phyloP scores from a whole-genome alignment of 2,797 vertebrate genomes.

The Calcarius lapponicus region DNA sequence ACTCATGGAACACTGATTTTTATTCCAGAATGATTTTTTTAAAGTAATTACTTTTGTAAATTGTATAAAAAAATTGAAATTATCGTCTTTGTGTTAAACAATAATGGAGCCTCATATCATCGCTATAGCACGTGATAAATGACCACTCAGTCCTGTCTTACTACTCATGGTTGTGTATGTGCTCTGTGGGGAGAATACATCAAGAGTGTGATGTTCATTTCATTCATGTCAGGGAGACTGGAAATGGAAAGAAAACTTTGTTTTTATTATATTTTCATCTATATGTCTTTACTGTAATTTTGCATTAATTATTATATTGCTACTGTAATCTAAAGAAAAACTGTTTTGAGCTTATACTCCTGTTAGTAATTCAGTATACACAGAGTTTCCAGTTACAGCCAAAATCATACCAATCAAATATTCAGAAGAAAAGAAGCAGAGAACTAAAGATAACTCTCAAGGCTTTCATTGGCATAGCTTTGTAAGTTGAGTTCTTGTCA shows the following conservation, averaged over 20 bases:
- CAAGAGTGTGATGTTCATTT: neutral
- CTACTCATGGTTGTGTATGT: accelerated
- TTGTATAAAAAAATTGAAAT: neutral
- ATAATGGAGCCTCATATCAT: neutral
- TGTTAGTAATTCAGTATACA: neutral
- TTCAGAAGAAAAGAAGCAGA: neutral
- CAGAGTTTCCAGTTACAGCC: neutral
- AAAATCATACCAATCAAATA: neutral
- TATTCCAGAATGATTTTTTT: neutral
- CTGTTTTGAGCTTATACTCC: neutral
- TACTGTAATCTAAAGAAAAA: neutral
- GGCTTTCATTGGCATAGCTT: neutral
- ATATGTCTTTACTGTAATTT: neutral
- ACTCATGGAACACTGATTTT: neutral
- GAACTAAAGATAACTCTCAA: neutral
- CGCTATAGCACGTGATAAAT: accelerated
- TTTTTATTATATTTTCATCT: neutral
- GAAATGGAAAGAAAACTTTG: neutral
- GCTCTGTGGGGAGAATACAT: neutral
- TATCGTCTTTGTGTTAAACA: neutral
- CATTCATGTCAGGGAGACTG: neutral
- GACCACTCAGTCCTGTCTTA: neutral
- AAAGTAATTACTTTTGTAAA: neutral
- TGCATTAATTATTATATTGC: neutral
- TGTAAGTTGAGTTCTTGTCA: neutral